These are phyloP conservation scores for Xenotilapia longispinis DNA, from an alignment of 2,113 vertebrate genomes.

Conservation along the genomic window DNA sequence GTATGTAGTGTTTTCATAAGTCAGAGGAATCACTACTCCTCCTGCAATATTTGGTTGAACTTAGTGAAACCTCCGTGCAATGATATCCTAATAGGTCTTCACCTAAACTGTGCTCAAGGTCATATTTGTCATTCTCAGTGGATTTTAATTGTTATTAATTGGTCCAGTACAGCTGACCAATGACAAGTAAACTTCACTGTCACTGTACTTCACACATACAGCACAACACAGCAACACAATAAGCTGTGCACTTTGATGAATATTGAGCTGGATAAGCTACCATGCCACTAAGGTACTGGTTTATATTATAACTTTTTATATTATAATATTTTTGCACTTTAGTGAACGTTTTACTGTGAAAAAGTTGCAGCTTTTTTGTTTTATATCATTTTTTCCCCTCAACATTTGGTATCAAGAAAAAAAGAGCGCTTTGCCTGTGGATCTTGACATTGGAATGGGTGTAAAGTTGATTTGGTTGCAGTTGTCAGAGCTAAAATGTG, in stretches of 20 bases:
- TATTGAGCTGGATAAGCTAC: neutral
- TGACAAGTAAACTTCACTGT: neutral
- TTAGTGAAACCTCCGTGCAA: neutral
- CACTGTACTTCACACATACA: neutral
- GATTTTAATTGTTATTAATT: neutral
- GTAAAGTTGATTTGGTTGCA: neutral
- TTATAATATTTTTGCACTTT: neutral
- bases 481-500: neutral
- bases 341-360: neutral
- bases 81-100: neutral
- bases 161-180: neutral
- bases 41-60: neutral
- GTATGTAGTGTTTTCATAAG: rapidly evolving
- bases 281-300: neutral
- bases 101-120: neutral
- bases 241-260: neutral
- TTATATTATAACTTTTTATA: neutral
- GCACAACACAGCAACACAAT: neutral
- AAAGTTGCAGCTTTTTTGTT: neutral
- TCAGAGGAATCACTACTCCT: neutral
- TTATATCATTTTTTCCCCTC: neutral
- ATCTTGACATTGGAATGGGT: neutral
- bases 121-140: neutral
- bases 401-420: neutral
- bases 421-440: neutral